Conservation (phyloP, 64 coral and sea anemone species). For the Anthopleura sola region DNA sequence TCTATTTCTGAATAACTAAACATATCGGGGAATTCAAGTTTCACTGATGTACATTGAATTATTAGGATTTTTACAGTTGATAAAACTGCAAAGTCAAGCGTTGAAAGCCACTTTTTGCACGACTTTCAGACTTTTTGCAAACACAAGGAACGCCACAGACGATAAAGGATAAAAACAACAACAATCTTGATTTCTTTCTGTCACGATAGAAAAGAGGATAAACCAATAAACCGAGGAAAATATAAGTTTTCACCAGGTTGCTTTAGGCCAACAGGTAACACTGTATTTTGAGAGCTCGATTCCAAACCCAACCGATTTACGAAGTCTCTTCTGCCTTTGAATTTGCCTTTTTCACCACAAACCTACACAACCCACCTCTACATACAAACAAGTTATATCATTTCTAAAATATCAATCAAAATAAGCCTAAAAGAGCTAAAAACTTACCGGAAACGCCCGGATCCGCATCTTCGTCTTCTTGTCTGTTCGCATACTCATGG, state of each 20-base stretch:
- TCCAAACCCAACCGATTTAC: slow-evolving; percentile 11
- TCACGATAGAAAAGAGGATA: not conserved
- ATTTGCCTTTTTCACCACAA: not conserved
- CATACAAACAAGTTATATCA: slow-evolving; percentile 32
- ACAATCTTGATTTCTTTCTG: not conserved
- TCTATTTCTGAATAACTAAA: not conserved
- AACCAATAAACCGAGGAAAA: not conserved
- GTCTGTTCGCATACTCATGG: slow-evolving; percentile 82
- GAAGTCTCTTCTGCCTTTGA: not conserved
- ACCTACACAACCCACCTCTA: not conserved
- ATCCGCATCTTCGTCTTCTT: slow-evolving; percentile 98
- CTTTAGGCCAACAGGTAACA: not conserved
- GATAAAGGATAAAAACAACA: not conserved
- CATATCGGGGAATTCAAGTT: not conserved
- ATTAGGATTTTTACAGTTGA: not conserved
- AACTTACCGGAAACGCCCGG: slow-evolving; percentile 99
- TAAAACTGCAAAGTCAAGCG: not conserved
- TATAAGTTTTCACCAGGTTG: not conserved
- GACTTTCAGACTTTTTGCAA: not conserved
- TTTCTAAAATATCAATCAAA: not conserved
- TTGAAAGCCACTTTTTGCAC: slow-evolving; percentile 4
- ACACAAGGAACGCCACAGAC: not conserved
- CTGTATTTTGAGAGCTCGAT: not conserved
- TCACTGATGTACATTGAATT: not conserved
- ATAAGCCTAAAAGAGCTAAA: not conserved